Evolutionary conservation across 2,888 invertebrate species (phyloP), one percentile per base, ranked within the genome.

Genomic region (Sarcophaga variegata): DNA sequence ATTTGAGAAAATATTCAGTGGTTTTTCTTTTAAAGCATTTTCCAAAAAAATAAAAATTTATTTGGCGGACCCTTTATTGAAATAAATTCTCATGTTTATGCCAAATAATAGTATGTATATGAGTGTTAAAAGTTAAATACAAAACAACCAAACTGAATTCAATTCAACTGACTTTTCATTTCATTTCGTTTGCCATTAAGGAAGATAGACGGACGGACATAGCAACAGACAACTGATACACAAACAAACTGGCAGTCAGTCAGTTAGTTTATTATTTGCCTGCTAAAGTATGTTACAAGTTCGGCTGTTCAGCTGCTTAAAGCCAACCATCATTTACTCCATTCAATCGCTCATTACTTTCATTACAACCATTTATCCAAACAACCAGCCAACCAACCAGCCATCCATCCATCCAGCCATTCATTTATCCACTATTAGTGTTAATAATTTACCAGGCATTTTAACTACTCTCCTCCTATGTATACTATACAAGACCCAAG

Each of bases 61-160:
- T 22, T 22, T 22, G 22, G 22, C 22, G 22, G 22, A 22, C 22
- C 22, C 22, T 22, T 11, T 71, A 71, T 70, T n/a, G 11, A 37
- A 67, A 45, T 62, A 86, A 81, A 81, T 84, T 87, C 83, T 84
- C 87, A 81, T 84, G 79, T 75, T 84, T 67, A 5, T 77, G 69
- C 37, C 17, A 54, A 60, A n/a, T 59, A 72, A 83, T 10, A 59
- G 17, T 27, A 27, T 37, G 0, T 3, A 6, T 67, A 37, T 27
- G 81, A 67, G 66, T 85, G 84, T 85, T 85, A 85, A 85, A 71
- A 85, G 84, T 85, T 85, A 71, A 79, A 79, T 79, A 63, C 8
- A 49, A 49, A 77, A 66, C 66, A 83, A 77, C 77, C 63, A 63
- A 5, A 22, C 27, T 5, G 5, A 27, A 37, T 2, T 37, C 37